Evolutionary conservation across 2,113 vertebrate genomes (phyloP), one percentile per base, ranked within the genome.

Genomic region (Apus apus): DNA sequence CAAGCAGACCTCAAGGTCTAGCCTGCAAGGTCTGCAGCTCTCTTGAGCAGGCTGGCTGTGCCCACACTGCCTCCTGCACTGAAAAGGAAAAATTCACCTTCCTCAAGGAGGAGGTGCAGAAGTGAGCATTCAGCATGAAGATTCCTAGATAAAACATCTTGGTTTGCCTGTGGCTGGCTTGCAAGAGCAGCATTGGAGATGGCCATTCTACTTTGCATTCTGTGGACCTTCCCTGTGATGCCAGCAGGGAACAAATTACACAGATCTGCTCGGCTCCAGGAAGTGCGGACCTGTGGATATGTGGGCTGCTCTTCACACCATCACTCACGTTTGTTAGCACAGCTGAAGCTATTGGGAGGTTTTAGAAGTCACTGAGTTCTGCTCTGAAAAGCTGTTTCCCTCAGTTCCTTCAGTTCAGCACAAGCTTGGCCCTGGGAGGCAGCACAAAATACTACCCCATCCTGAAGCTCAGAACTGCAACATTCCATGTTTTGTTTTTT

Each of bases 201-300:
- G 23, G 40, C 30, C 67, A 60, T 23, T 36, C 48, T n/a, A 32
- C 26, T 67, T 36, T 12, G 23, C 23, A 5, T 6, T 14, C 12
- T 15, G 10, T 61, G 25, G 34, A 25, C 29, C 57, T 65, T 36
- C n/a, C 30, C 40, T 0, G 1, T 11, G 40, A 29, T 58, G 32
- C 3, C 4, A 53, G 43, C 32, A 51, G 23, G 23, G 23, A 67
- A 20, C 11, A 53, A 51, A 67, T 34, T 1, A 2, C 30, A 7
- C 27, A 8, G 12, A 3, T 10, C 13, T 1, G 0, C 54, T 40
- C 21, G 9, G 13, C 21, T 8, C 19, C 2, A 0, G 40, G 17
- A 62, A 25, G 10, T 11, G 34, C 29, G 25, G 5, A 32, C 17
- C n/a, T 23, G 36, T 5, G 62, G 29, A 54, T 57, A 13, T 1